A percentile compares a stretch with the other conserved stretches of the same genome.
phyloP scores from a whole-genome alignment of 2,888 invertebrate species.

The Dioctria linearis region DNA sequence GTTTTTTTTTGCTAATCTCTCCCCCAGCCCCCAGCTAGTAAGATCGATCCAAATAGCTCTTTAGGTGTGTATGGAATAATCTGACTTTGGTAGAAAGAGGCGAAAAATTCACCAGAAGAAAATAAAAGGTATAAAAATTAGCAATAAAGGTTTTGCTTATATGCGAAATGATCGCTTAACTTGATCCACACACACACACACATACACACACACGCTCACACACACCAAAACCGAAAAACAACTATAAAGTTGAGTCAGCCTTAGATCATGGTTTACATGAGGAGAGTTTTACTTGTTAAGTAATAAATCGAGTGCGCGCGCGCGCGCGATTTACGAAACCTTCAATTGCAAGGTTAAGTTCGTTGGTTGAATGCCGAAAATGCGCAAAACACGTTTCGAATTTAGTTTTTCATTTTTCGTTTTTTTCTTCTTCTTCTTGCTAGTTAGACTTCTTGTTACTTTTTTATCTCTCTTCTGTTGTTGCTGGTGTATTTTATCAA shows the following conservation, averaged over 20 bases:
- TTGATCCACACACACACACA: not conserved
- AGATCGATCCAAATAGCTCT: not conserved
- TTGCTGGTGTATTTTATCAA: not conserved
- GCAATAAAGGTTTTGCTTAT: too few relatives aligned
- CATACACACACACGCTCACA: not conserved
- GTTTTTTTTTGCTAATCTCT: not conserved
- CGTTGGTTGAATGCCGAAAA: constrained; percentile 44
- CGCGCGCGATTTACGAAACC: constrained; percentile 21
- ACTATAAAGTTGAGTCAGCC: too few relatives aligned
- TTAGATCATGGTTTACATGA: too few relatives aligned
- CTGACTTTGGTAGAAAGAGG: too few relatives aligned
- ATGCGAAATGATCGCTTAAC: not conserved
- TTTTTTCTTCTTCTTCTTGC: not conserved
- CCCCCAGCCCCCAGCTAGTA: not conserved
- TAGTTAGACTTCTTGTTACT: not conserved
- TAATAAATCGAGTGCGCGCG: constrained; percentile 19
- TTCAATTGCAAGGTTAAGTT: constrained; percentile 46
- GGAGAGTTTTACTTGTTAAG: constrained; percentile 1
- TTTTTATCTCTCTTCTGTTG: not conserved
- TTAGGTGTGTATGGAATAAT: too few relatives aligned
- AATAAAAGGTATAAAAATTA: too few relatives aligned
- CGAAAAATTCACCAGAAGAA: too few relatives aligned
- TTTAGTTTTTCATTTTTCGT: not conserved
- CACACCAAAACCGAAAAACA: not conserved
- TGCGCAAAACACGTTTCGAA: constrained; percentile 39